These are phyloP conservation scores for Sebastes dallii DNA, from an alignment of 2,797 vertebrate species.

Conservation along the genomic window DNA sequence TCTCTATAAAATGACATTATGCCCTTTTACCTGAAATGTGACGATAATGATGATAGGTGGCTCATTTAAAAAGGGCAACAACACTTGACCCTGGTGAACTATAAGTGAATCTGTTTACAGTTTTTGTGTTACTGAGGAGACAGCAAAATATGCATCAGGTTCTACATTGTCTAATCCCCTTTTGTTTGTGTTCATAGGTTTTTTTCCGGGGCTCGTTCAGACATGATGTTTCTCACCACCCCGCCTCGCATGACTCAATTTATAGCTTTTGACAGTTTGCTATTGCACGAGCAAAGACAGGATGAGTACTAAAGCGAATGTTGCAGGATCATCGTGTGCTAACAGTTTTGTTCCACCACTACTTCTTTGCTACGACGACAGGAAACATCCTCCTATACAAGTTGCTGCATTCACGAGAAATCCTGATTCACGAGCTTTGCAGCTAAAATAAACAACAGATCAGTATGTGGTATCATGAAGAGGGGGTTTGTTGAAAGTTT, in stretches of 20 bases:
- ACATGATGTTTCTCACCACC: constrained; percentile 16
- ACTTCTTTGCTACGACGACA: background rate
- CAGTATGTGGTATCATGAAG: constrained; percentile 11
- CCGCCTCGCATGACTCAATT: constrained; percentile 38
- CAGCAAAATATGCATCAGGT: background rate
- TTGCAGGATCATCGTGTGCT: background rate
- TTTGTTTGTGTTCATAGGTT: background rate
- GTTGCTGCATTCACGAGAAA: background rate
- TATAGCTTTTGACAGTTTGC: background rate
- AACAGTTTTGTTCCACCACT: background rate
- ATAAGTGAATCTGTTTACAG: background rate
- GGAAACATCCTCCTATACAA: background rate
- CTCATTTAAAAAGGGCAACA: background rate
- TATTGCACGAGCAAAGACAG: background rate
- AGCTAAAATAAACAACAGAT: constrained; percentile 29
- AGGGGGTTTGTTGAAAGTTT: constrained; percentile 31
- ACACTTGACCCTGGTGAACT: background rate
- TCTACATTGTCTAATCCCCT: background rate
- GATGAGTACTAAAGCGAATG: background rate
- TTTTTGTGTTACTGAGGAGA: no score
- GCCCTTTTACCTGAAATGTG: background rate
- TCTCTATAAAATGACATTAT: background rate
- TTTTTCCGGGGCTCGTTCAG: constrained; percentile 1
- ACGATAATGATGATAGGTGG: background rate
- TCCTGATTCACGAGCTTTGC: background rate